phyloP scores from a whole-genome alignment of 2,888 invertebrate genomes.

The Zeuzera pyrina region DNA sequence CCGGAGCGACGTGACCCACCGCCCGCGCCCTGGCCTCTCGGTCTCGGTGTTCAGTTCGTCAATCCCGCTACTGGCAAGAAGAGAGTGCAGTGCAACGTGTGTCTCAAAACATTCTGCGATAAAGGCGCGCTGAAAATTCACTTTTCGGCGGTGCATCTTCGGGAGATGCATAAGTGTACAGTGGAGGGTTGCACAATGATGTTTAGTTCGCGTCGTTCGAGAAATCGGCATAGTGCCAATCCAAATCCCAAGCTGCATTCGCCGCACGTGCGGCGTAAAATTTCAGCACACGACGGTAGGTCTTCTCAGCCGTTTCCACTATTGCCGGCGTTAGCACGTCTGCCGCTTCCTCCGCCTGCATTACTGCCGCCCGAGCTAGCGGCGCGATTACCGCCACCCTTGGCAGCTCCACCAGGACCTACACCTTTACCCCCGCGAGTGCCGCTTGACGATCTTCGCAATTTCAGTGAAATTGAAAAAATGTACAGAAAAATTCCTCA shows the following conservation, averaged over 20 bases:
- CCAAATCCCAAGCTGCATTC: constrained; percentile 98
- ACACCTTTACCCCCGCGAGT: constrained; percentile 69
- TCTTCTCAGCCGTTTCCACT: constrained; percentile 87
- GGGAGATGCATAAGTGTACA: constrained; percentile 99
- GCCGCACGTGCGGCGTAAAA: constrained; percentile 93
- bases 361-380: constrained; percentile 76
- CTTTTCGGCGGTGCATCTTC: constrained; percentile 96
- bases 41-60: constrained; percentile 88
- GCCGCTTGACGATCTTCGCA: constrained; percentile 60
- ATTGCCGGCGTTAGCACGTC: constrained; percentile 78
- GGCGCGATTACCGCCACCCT: constrained; percentile 47
- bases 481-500: constrained; percentile 63
- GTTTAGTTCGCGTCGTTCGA: constrained; percentile 95
- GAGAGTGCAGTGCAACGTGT: constrained; percentile 96
- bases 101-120: constrained; percentile 98
- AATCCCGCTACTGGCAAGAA: constrained; percentile 95
- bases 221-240: constrained; percentile 97
- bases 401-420: constrained; percentile 36
- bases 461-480: constrained; percentile 70
- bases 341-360: constrained; percentile 80
- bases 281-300: constrained; percentile 93
- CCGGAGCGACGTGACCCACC: constrained; percentile 53
- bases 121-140: constrained; percentile 99
- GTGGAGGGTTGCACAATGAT: constrained; percentile 98
- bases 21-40: constrained; percentile 82